Evolutionary conservation across 2,888 invertebrate species (phyloP), one percentile per base, ranked within the genome.

Genomic region (Aelia acuminata): DNA sequence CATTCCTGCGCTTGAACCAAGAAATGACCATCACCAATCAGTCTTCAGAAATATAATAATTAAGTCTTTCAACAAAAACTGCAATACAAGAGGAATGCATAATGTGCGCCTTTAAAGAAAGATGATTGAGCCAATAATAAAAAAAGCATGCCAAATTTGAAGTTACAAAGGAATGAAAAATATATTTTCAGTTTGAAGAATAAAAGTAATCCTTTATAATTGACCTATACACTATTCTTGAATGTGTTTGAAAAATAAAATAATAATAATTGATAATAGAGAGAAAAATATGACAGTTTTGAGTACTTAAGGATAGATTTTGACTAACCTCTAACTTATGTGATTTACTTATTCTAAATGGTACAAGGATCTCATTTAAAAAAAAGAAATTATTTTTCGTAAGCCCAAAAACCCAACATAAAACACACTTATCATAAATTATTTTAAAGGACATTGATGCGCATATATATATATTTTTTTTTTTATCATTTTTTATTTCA

Each of bases 1-100:
- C 50, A 57, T 88, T 89, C 89, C 89, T 89, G 89, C 89, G 88
- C 89, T 80, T 89, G 49, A 89, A 89, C 84, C 53, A 88, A 88
- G 84, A 87, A 89, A 89, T 89, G 89, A 89, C 90, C 90, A 89
- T 88, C 89, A 89, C 90, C 89, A 88, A 89, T 90, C 90, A 90
- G 90, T 90, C 90, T 90, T 90, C 88, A 84, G 88, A 88, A 87
- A 87, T 89, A 85, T 89, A 87, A 84, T 88, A 63, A 84, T 88
- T 87, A 89, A 89, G 89, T 89, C 89, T 89, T 89, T 63, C 88
- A 89, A 89, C 86, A 87, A 89, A 89, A 87, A 89, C 70, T 84
- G 84, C 84, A 87, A 87, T 84, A 84, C 84, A 84, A 89, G 70
- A 89, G 89, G 89, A 89, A 89, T 89, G 89, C 85, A 80, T 48